Base-by-base conservation (phyloP, 2,797 vertebrate genomes). In the Meriones psammophilus region DNA sequence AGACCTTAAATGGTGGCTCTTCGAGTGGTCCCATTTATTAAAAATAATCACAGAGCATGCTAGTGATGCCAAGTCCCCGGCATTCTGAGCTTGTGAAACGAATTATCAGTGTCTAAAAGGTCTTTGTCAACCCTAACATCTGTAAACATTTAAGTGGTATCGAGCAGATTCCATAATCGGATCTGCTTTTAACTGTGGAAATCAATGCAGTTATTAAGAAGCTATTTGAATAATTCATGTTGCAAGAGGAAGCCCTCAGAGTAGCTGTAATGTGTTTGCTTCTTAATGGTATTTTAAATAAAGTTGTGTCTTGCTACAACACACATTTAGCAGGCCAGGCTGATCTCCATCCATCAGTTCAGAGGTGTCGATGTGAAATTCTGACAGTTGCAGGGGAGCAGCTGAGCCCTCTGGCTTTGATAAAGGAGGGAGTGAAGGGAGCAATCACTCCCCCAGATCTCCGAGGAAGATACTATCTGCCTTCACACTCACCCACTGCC, bases 81-180 rank as follows among this genome's bases (percentile, higher is more conserved):
- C 95, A 89, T 96, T 96, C 93, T 94, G 89, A 97, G 96, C 97
- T 96, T 91, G 87, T 78, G 85, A 96, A 98, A 97, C 92, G 91
- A 96, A 98, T 97, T 98, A 97, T 96, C 96, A 91, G 91, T 91
- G 60, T 89, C 95, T 98, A 96, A 97, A 97, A 97, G 96, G 94
- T 97, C 54, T 95, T 97, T 93, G 91, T 97, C 97, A 97, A 95
- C 83, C 90, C 81, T 88, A 96, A 96, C 92, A 96, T 97, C 97
- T 95, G 97, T 97, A 97, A 96, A 97, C 97, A 97, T 97, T 97
- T 97, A 98, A 97, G 96, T 96, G 94, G 94, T 93, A 97, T 94
- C 91, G 97, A 98, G 89, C 89, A 97, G 91, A 96, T 96, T 92
- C 89, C 91, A 98, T 88, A 97, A 97, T 95, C 92, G 91, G 87